Percentiles rank a stretch among this genome's conserved stretches.
These are phyloP conservation scores for Coilia nasus DNA, from an alignment of 2,797 vertebrate species.

Conservation along the genomic window DNA sequence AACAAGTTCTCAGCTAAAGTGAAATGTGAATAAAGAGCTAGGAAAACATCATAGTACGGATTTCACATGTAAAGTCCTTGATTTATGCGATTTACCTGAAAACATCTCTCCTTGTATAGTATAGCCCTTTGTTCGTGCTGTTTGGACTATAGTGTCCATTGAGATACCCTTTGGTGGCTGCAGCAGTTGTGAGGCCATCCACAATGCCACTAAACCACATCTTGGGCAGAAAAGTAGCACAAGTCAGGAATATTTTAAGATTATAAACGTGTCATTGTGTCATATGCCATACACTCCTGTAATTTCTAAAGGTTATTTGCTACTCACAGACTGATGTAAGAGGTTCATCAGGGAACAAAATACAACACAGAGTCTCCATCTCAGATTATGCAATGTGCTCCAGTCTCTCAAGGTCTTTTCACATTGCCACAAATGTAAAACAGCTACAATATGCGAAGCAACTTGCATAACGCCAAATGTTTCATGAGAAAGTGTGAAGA, in stretches of 20 bases:
- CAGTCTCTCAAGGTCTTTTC: not conserved
- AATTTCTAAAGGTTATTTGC: not conserved
- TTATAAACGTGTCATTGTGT: too few relatives aligned
- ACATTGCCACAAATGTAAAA: not conserved
- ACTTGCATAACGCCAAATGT: not conserved
- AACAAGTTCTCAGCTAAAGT: not conserved
- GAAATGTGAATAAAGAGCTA: not conserved
- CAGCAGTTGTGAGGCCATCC: slow-evolving; percentile 84
- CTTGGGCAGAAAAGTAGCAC: slow-evolving; percentile 60
- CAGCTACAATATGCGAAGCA: not conserved
- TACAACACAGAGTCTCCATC: not conserved
- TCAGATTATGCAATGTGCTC: not conserved
- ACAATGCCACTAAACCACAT: slow-evolving; percentile 90
- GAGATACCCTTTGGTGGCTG: slow-evolving; percentile 55
- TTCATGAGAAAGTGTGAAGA: not conserved
- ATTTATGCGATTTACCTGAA: slow-evolving; percentile 75
- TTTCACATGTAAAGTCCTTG: not conserved
- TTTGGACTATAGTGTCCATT: slow-evolving; percentile 75
- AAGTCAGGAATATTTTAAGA: too few relatives aligned
- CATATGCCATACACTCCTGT: not conserved
- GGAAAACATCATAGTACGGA: not conserved
- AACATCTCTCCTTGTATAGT: slow-evolving; percentile 92
- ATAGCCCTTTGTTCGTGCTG: slow-evolving; percentile 77
- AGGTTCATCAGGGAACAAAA: not conserved
- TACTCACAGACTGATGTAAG: not conserved